Percentiles rank a stretch among this genome's conserved stretches.
Conservation (phyloP, 2,797 vertebrate genomes). For the Linurgus olivaceus region DNA sequence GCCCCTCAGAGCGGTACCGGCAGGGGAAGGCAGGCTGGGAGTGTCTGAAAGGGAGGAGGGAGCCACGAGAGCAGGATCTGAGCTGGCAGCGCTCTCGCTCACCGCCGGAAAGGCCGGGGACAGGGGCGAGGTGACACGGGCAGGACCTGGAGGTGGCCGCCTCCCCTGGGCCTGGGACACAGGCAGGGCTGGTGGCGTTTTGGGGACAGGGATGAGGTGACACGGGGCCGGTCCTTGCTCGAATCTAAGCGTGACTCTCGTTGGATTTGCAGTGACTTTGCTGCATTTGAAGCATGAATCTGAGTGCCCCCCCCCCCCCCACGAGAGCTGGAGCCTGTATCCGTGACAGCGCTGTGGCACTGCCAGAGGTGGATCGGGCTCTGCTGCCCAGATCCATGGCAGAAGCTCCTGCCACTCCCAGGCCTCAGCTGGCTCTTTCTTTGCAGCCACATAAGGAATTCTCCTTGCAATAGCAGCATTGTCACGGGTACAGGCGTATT, state of each 20-base stretch:
- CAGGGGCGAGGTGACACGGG: neutral
- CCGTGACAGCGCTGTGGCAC: accelerated
- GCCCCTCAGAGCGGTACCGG: too few relatives aligned
- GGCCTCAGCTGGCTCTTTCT: neutral
- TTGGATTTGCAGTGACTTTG: neutral
- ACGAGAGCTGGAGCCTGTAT: accelerated
- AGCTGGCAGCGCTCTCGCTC: neutral
- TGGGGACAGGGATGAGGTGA: neutral
- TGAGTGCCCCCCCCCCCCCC: neutral
- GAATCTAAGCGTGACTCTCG: accelerated
- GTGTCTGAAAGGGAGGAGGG: neutral
- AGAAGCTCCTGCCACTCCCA: neutral
- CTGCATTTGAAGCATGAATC: accelerated
- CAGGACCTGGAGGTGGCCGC: neutral
- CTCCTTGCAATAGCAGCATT: conserved; percentile 10
- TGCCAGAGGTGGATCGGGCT: accelerated
- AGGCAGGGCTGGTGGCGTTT: accelerated
- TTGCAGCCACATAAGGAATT: neutral
- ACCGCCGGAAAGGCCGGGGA: neutral
- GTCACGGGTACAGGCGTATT: conserved; percentile 22
- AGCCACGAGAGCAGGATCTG: neutral
- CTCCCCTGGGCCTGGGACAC: neutral
- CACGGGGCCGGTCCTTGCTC: neutral
- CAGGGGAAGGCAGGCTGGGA: neutral
- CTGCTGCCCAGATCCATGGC: neutral